Base-by-base conservation (phyloP, 2,113 vertebrate species). In the Neopipo cinnamomea region DNA sequence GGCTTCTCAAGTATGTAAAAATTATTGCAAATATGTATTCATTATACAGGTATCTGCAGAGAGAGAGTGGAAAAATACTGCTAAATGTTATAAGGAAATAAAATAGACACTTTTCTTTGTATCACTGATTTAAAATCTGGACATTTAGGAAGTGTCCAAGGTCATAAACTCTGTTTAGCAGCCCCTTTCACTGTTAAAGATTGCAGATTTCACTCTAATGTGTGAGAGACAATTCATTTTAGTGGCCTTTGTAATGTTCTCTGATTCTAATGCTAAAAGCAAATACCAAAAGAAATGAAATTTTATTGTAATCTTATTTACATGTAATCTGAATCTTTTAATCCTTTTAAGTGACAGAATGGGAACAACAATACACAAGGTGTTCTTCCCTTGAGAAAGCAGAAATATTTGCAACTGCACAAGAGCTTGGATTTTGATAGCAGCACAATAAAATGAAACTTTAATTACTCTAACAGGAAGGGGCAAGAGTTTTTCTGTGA, bases 271-370 rank as follows among this genome's bases (percentile, higher is more conserved):
- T 31, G 76, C 24, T 20, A 68, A 85, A 83, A 85, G 53, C 10
- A 92, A 90, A 95, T 55, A 33, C 31, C 83, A 17, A 39, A 77
- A 65, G 25, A 91, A 93, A 74, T n/a, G 18, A 85, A 88, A 73
- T 35, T 12, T 7, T 33, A 30, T 83, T 92, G 68, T 62, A 83
- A 46, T 65, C 63, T 90, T 92, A 84, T 91, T 94, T 86, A 72
- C 2, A 8, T 71, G 21, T 84, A 86, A 77, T 89, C 53, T 67
- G 55, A 73, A 74, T 84, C 6, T 91, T 88, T 92, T 83, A 95
- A 88, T 93, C 37, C 67, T 83, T 94, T 93, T 55, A 95, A 88
- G 63, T 88, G 94, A 74, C 72, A 92, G 91, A 95, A 92, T 88
- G 37, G 67, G 82, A 93, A 46, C 76, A 66, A 65, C 9, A 75